Conservation (phyloP, 2,797 vertebrate species). For the Dromococcyx pavoninus region DNA sequence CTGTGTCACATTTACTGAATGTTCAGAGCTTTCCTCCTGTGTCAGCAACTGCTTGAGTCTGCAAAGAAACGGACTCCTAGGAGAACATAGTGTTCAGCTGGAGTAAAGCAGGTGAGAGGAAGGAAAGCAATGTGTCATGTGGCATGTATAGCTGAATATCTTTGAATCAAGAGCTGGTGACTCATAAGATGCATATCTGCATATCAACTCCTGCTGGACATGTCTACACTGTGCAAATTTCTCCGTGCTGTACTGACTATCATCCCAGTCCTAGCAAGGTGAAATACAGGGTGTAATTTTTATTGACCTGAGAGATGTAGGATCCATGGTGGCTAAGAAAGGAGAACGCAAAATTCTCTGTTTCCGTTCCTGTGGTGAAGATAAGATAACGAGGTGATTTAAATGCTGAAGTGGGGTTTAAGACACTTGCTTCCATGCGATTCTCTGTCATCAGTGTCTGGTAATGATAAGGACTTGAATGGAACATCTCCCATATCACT, state of each 20-base stretch:
- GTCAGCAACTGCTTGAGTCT: neutral
- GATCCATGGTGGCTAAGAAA: neutral
- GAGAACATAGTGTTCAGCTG: neutral
- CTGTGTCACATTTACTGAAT: neutral
- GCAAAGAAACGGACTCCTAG: neutral
- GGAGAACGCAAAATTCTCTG: neutral
- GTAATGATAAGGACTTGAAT: neutral
- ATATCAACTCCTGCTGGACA: neutral
- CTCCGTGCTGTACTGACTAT: neutral
- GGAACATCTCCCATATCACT: neutral
- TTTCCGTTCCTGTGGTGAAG: neutral
- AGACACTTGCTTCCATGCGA: neutral
- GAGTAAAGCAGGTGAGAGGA: neutral
- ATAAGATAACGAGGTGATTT: neutral
- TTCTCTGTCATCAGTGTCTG: neutral
- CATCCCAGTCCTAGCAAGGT: neutral
- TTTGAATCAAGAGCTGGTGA: neutral
- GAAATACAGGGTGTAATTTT: neutral
- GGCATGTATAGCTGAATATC: neutral
- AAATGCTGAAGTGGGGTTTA: neutral
- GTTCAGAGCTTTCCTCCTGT: neutral
- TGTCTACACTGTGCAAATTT: neutral
- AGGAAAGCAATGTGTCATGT: neutral
- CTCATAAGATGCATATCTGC: neutral
- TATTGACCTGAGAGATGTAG: neutral